Conservation (phyloP, 2,113 vertebrate genomes). For the Vulpes vulpes region DNA sequence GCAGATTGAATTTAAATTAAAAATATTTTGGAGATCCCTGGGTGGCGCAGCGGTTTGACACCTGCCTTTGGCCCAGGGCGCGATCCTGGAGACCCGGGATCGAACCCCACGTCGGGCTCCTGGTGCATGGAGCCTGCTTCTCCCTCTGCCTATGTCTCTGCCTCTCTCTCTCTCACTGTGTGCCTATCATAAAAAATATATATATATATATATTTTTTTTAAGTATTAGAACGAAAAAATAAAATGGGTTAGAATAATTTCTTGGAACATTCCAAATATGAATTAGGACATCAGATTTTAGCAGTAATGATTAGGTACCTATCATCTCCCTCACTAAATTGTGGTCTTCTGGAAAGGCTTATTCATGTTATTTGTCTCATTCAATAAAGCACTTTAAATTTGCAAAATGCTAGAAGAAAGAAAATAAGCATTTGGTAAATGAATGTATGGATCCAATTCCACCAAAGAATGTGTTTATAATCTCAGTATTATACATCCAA, state of each 20-base stretch:
- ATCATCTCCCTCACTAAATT: background rate
- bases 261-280: constrained; percentile 45
- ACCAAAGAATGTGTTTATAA: constrained; percentile 37
- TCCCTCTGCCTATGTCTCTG: too few species aligned
- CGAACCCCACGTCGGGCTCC: too few species aligned
- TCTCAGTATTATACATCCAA: constrained; percentile 44
- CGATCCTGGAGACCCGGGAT: too few species aligned
- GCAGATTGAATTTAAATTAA: too few species aligned
- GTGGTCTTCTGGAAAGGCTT: constrained; percentile 20
- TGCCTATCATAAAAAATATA: too few species aligned
- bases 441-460: background rate
- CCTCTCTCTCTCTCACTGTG: too few species aligned
- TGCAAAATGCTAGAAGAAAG: constrained; percentile 37
- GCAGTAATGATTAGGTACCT: constrained; percentile 31
- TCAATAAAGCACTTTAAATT: constrained; percentile 3
- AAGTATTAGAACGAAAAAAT: too few species aligned
- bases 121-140: too few species aligned
- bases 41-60: too few species aligned
- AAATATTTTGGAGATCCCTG: too few species aligned
- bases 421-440: constrained; percentile 58
- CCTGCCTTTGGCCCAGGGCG: too few species aligned
- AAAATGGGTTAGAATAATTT: constrained; percentile 50
- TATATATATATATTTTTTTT: too few species aligned
- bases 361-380: constrained; percentile 21
- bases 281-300: constrained; percentile 31